A percentile compares a stretch with the other conserved stretches of the same genome.
Evolutionary conservation across 2,888 invertebrate species (phyloP).

Genomic region (Gandaritis pyraliata): DNA sequence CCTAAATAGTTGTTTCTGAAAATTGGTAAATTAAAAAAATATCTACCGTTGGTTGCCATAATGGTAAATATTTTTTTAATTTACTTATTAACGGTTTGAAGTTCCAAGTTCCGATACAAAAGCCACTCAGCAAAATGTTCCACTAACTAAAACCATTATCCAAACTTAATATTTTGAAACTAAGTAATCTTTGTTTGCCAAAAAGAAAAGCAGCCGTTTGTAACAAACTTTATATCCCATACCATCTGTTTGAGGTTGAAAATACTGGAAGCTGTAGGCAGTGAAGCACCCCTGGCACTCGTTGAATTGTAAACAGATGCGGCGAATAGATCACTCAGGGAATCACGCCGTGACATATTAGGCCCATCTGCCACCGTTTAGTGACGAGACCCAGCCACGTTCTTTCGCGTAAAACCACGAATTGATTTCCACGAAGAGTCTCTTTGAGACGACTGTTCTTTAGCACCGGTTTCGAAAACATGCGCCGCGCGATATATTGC

Average conservation of each 20-base stretch:
- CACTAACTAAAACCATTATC: too few relatives aligned
- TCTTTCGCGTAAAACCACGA: constrained; percentile 69
- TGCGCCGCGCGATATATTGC: constrained; percentile 70
- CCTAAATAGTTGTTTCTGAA: too few relatives aligned
- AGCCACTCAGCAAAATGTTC: too few relatives aligned
- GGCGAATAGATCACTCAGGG: constrained; percentile 55
- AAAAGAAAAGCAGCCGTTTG: too few relatives aligned
- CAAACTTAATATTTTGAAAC: too few relatives aligned
- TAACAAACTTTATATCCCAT: too few relatives aligned
- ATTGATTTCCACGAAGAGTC: constrained; percentile 68
- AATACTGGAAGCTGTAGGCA: background rate
- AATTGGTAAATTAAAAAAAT: too few relatives aligned
- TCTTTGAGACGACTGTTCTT: constrained; percentile 66
- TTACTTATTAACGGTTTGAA: too few relatives aligned
- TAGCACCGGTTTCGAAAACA: constrained; percentile 70
- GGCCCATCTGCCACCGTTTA: constrained; percentile 60
- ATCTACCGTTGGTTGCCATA: too few relatives aligned
- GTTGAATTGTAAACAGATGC: constrained; percentile 45
- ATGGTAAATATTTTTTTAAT: too few relatives aligned
- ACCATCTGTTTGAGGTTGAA: constrained; percentile 2
- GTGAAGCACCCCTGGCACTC: constrained; percentile 41
- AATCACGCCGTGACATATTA: constrained; percentile 67
- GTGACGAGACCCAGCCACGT: constrained; percentile 65
- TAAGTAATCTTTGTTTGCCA: too few relatives aligned
- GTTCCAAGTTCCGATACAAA: too few relatives aligned